A percentile compares a stretch with the other conserved stretches of the same genome.
Conservation (phyloP, 2,888 invertebrate genomes). For the Dryobotodes eremita region DNA sequence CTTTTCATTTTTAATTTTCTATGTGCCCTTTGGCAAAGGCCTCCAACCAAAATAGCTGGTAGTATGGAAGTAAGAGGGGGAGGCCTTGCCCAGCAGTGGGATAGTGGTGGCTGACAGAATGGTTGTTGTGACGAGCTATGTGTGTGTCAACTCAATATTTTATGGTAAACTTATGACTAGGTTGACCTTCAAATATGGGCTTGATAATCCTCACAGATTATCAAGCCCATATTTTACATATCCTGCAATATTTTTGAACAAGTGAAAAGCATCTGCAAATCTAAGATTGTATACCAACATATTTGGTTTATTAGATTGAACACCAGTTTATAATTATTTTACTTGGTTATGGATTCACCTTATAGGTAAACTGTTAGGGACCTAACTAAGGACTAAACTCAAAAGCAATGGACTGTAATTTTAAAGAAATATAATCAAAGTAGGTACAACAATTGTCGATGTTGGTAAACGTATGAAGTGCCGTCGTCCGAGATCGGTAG, state of each 20-base stretch:
- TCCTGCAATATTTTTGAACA: background rate
- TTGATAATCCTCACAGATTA: background rate
- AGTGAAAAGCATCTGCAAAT: background rate
- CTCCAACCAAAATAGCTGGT: background rate
- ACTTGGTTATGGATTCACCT: background rate
- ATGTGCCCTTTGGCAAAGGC: no score
- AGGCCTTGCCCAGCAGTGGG: background rate
- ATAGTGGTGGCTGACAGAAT: background rate
- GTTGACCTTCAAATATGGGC: no score
- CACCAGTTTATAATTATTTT: background rate
- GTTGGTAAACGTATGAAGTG: no score
- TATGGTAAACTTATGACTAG: background rate
- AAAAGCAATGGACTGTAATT: no score
- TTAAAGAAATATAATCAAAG: no score
- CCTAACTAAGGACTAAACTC: no score
- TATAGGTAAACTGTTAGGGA: background rate
- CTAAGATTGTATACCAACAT: background rate
- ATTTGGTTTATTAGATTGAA: background rate
- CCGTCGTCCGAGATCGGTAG: no score
- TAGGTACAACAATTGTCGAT: no score
- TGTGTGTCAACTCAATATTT: background rate
- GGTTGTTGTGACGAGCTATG: background rate
- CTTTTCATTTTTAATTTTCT: no score
- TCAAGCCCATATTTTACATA: background rate
- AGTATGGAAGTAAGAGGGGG: background rate